phyloP scores from a whole-genome alignment of 2,797 vertebrate genomes.

The Fistularia commersonii region DNA sequence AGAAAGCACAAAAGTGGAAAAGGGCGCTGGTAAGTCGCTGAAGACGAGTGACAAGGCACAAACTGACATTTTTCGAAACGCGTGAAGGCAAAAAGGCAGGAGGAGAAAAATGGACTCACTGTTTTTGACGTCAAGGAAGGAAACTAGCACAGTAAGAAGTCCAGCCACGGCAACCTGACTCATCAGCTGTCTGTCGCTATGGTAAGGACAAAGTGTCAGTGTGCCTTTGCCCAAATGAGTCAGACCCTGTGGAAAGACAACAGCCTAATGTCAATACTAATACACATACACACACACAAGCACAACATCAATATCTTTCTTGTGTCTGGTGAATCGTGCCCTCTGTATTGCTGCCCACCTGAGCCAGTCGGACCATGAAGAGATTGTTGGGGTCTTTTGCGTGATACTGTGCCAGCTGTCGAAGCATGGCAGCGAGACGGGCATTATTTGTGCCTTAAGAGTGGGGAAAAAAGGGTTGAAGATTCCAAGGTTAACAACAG shows the following conservation, averaged over 20 bases:
- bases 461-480: slow-evolving; percentile 5
- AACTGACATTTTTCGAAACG: background rate
- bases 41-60: background rate
- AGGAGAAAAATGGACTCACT: slow-evolving; percentile 77
- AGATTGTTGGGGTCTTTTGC: slow-evolving; percentile 99
- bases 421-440: slow-evolving; percentile 93
- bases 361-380: slow-evolving; percentile 97
- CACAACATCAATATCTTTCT: slow-evolving; percentile 1
- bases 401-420: slow-evolving; percentile 95
- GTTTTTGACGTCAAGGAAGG: slow-evolving; percentile 97
- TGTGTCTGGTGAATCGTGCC: slow-evolving; percentile 7
- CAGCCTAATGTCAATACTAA: slow-evolving; percentile 26
- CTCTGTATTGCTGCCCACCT: slow-evolving; percentile 73
- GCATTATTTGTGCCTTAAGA: slow-evolving; percentile 93
- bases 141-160: slow-evolving; percentile 91
- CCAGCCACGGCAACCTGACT: slow-evolving; percentile 97
- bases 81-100: background rate
- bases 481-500: background rate
- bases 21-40: background rate
- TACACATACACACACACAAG: background rate
- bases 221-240: slow-evolving; percentile 98
- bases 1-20: slow-evolving; percentile 33
- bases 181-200: slow-evolving; percentile 98
- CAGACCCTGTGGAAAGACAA: slow-evolving; percentile 80
- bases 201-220: slow-evolving; percentile 94